Conservation (phyloP, 2,888 invertebrate genomes). For the Nymphalis c-album region DNA sequence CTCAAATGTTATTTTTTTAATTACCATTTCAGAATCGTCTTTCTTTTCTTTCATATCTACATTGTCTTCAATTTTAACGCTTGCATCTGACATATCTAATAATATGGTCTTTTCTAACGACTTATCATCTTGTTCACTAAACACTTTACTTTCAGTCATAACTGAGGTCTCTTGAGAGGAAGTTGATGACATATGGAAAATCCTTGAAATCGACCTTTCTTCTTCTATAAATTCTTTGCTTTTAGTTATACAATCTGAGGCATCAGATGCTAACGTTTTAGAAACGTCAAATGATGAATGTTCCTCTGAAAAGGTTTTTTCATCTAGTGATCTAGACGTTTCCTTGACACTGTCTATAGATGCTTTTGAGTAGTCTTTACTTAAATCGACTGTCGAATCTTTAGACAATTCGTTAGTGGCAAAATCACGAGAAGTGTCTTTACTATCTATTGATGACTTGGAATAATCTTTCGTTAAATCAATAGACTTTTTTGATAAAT, state of each 20-base stretch:
- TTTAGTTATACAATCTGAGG: conserved; percentile 66
- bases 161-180: conserved; percentile 73
- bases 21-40: conserved; percentile 50
- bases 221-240: conserved; percentile 71
- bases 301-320: conserved; percentile 76
- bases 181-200: conserved; percentile 60
- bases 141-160: conserved; percentile 69
- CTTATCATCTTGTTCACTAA: conserved; percentile 68
- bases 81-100: conserved; percentile 52
- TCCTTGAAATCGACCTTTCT: conserved; percentile 64
- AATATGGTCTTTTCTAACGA: conserved; percentile 54
- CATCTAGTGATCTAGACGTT: conserved; percentile 72
- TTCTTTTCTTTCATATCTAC: conserved; percentile 48
- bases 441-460: conserved; percentile 76
- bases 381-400: conserved; percentile 75
- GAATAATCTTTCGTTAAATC: conserved; percentile 77
- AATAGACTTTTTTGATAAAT: conserved; percentile 74
- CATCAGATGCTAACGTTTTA: conserved; percentile 77
- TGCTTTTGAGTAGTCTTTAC: conserved; percentile 74
- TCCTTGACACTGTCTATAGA: conserved; percentile 76
- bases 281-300: conserved; percentile 76
- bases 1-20: conserved; percentile 38
- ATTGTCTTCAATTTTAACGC: conserved; percentile 49
- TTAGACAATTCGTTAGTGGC: conserved; percentile 76
- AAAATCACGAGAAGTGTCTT: conserved; percentile 77